Conservation (phyloP, 2,797 vertebrate species). For the Tachyglossus aculeatus region DNA sequence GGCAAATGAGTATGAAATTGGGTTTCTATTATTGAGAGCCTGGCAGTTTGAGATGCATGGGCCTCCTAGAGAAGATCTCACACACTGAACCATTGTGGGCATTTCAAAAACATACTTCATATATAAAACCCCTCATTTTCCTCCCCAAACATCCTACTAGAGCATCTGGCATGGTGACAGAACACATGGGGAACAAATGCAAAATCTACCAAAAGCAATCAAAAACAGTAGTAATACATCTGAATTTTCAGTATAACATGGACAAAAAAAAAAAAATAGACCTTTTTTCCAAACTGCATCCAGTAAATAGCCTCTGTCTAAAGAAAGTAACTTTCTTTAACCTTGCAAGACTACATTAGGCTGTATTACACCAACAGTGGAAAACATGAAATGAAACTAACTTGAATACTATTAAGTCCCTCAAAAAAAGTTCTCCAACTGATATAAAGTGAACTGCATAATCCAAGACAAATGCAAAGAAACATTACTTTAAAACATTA, state of each 20-base stretch:
- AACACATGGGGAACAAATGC: constrained; percentile 52
- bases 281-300: constrained; percentile 1
- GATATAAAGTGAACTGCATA: no score
- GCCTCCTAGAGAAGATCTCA: constrained; percentile 19
- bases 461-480: no score
- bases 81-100: constrained; percentile 16
- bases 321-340: neutral
- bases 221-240: constrained; percentile 49
- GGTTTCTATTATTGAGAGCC: constrained; percentile 20
- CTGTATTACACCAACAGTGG: neutral
- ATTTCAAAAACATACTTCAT: constrained; percentile 16
- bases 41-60: constrained; percentile 14
- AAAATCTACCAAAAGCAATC: constrained; percentile 46
- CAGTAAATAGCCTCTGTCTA: neutral
- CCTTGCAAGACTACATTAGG: neutral
- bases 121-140: constrained; percentile 35
- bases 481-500: no score
- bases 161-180: constrained; percentile 42
- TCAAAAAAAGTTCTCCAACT: no score
- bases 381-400: neutral
- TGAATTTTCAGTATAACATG: neutral
- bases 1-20: constrained; percentile 42
- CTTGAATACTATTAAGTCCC: no score
- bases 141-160: constrained; percentile 42
- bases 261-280: neutral